Percentiles rank a stretch among this genome's conserved stretches.
Evolutionary conservation across 2,113 vertebrate species (phyloP).

Genomic region (Aspidoscelis tigris): DNA sequence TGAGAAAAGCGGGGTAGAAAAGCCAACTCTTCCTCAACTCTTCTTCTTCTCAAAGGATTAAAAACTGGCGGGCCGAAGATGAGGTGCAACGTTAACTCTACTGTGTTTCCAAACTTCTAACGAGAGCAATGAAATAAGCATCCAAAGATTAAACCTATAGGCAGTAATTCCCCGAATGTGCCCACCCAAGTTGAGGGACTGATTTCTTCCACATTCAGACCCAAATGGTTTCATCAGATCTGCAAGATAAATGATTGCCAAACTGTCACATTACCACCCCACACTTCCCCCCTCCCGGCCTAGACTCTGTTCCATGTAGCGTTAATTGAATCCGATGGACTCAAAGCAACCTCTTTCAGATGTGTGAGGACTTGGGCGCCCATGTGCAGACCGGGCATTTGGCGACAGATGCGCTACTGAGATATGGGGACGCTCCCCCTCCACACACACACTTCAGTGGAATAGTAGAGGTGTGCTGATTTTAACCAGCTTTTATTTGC

Average conservation of each 20-base stretch:
- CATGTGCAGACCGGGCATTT: neutral
- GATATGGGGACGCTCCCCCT: no score
- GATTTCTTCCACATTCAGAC: conserved; percentile 59
- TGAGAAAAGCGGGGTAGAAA: no score
- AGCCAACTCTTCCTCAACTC: no score
- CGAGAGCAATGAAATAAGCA: conserved; percentile 65
- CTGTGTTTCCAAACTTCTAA: conserved; percentile 45
- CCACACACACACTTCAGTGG: no score
- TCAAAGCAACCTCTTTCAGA: conserved; percentile 58
- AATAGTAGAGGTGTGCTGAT: no score
- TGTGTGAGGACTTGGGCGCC: conserved; percentile 21
- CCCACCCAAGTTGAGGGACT: conserved; percentile 49
- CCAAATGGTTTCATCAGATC: conserved; percentile 60
- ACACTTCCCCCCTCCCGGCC: conserved; percentile 19
- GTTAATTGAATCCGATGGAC: conserved; percentile 64
- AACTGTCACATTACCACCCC: conserved; percentile 63
- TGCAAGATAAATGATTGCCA: conserved; percentile 59
- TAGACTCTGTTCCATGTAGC: conserved; percentile 54
- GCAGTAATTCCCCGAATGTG: conserved; percentile 62
- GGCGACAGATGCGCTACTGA: no score
- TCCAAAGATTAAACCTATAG: conserved; percentile 62
- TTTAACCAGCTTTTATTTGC: no score
- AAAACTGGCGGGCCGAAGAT: conserved; percentile 8
- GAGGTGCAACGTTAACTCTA: conserved; percentile 48
- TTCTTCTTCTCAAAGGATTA: conserved; percentile 8